A percentile compares a stretch with the other conserved stretches of the same genome.
phyloP scores from a whole-genome alignment of 1,140 invertebrate genomes.

The Campoletis sonorensis region DNA sequence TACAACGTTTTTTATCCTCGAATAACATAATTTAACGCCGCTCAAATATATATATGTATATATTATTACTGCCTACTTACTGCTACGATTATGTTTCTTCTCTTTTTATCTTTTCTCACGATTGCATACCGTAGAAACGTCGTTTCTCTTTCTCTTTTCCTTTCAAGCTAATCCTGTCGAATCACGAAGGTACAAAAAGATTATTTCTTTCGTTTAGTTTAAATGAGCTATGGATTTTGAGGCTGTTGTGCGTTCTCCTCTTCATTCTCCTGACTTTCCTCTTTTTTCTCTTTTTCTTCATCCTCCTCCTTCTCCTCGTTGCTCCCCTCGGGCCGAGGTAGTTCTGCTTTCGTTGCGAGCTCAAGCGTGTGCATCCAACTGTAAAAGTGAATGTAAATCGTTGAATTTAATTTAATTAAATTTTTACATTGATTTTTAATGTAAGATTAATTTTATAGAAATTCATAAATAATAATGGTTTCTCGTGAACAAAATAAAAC shows the following conservation, averaged over 20 bases:
- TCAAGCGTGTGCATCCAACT: conserved; percentile 76
- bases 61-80: conserved; percentile 57
- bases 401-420: conserved; percentile 37
- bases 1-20: conserved; percentile 34
- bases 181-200: conserved; percentile 62
- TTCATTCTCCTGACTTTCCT: not conserved
- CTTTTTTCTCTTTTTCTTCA: conserved; percentile 6
- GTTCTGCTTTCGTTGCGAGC: conserved; percentile 76
- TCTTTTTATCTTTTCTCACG: conserved; percentile 32
- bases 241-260: conserved; percentile 58
- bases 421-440: conserved; percentile 31
- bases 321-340: conserved; percentile 65
- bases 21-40: conserved; percentile 67
- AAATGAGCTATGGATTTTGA: conserved; percentile 64
- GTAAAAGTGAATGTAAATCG: conserved; percentile 51
- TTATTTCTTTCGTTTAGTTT: conserved; percentile 57
- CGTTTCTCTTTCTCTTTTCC: conserved; percentile 53
- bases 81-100: conserved; percentile 43
- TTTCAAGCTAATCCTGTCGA: conserved; percentile 57
- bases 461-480: too few species aligned
- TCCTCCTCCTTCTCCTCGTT: not conserved
- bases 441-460: too few species aligned
- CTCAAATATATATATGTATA: conserved; percentile 59
- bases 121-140: conserved; percentile 42
- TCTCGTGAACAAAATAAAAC: too few species aligned